These are phyloP conservation scores for Sesia apiformis DNA, from an alignment of 2,888 invertebrate species.

Conservation along the genomic window DNA sequence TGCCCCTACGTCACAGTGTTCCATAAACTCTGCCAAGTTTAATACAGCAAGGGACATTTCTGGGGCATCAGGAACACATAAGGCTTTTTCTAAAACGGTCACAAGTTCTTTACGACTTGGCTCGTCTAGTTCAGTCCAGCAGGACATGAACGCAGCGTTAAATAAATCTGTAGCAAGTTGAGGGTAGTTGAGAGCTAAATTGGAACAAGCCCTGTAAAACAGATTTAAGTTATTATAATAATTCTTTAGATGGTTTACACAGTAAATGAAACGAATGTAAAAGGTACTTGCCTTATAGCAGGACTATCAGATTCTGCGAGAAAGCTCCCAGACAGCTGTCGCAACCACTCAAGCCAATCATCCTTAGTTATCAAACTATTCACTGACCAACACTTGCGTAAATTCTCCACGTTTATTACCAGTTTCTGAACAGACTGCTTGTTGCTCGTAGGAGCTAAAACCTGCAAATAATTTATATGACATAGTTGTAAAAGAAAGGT, in stretches of 20 bases:
- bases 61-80: slow-evolving; percentile 92
- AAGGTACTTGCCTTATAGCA: slow-evolving; percentile 77
- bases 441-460: slow-evolving; percentile 20
- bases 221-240: not conserved
- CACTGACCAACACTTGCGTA: slow-evolving; percentile 92
- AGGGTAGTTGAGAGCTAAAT: slow-evolving; percentile 93
- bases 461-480: not conserved
- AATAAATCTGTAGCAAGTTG: slow-evolving; percentile 95
- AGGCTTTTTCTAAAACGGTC: slow-evolving; percentile 87
- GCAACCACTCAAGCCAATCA: slow-evolving; percentile 98
- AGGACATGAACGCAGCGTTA: slow-evolving; percentile 98
- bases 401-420: slow-evolving; percentile 84
- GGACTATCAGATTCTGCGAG: slow-evolving; percentile 96
- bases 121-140: slow-evolving; percentile 96
- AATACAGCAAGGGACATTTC: slow-evolving; percentile 96
- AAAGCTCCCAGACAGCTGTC: slow-evolving; percentile 91
- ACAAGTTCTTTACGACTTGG: slow-evolving; percentile 89
- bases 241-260: too few species aligned
- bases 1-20: slow-evolving; percentile 97
- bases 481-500: not conserved
- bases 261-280: too few species aligned
- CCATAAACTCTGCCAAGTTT: slow-evolving; percentile 99
- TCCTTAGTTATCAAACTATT: slow-evolving; percentile 94
- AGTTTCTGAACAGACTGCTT: slow-evolving; percentile 83
- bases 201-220: slow-evolving; percentile 85